A percentile compares a stretch with the other conserved stretches of the same genome.
phyloP scores from a whole-genome alignment of 35 echinoderm and acorn worm species.

The Ophiothrix spiculata region DNA sequence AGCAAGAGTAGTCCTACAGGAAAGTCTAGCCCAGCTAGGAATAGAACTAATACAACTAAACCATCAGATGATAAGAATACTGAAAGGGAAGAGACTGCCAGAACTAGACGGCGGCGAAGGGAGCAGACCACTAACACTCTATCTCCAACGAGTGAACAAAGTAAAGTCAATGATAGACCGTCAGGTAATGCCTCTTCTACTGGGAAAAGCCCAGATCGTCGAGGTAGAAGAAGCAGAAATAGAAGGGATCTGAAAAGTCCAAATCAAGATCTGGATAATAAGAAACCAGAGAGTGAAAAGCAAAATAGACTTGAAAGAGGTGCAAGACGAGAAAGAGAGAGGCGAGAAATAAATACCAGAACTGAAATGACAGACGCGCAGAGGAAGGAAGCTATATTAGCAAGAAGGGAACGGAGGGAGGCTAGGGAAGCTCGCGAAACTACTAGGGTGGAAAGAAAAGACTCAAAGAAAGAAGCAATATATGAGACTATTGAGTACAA shows the following conservation, averaged over 20 bases:
- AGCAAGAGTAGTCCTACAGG: not conserved
- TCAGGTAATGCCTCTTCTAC: not conserved
- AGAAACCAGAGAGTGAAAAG: not conserved
- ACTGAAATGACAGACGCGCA: constrained; percentile 16
- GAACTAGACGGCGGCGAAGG: constrained; percentile 31
- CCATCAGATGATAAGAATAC: not conserved
- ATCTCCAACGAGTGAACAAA: not conserved
- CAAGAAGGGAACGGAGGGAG: not conserved
- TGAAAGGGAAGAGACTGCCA: not conserved
- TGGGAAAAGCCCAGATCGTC: not conserved
- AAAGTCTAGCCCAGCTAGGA: not conserved
- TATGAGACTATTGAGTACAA: not conserved
- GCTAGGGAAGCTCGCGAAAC: constrained; percentile 8
- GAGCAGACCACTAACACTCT: constrained; percentile 9
- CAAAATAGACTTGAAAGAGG: constrained; percentile 25
- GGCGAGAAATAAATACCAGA: constrained; percentile 26
- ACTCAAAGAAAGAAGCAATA: constrained; percentile 21
- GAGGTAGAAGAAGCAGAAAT: constrained; percentile 29
- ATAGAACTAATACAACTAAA: constrained; percentile 8
- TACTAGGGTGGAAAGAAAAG: constrained; percentile 23
- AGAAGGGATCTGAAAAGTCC: not conserved
- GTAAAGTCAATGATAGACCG: not conserved
- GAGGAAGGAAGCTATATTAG: not conserved
- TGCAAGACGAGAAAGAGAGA: constrained; percentile 33
- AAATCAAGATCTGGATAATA: not conserved